phyloP scores from a whole-genome alignment of 2,113 vertebrate genomes.

The Bubo scandiacus region DNA sequence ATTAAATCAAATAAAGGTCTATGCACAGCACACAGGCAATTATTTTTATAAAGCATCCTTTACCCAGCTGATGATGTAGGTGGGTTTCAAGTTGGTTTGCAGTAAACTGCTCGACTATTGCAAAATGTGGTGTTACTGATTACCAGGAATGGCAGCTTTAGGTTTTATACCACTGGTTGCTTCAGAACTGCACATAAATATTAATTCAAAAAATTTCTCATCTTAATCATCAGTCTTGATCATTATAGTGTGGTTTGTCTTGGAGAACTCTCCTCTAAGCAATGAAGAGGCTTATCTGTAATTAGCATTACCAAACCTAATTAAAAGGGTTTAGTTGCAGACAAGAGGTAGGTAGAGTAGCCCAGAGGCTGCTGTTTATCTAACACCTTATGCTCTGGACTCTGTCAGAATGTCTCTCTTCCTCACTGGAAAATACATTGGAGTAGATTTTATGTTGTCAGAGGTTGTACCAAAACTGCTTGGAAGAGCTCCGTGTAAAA shows the following conservation, averaged over 20 bases:
- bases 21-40: too few species aligned
- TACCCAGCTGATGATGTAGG: background rate
- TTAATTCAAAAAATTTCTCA: background rate
- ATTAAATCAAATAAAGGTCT: background rate
- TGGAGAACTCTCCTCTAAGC: background rate
- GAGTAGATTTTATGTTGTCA: background rate
- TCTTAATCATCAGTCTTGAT: background rate
- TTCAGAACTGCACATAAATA: background rate
- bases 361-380: background rate
- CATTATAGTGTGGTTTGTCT: background rate
- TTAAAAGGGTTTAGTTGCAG: background rate
- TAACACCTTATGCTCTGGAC: background rate
- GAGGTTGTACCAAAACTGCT: background rate
- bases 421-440: background rate
- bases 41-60: background rate
- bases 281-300: background rate
- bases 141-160: background rate
- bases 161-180: background rate
- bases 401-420: background rate
- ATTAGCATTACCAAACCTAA: background rate
- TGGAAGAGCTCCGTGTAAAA: background rate
- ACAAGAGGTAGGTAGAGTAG: background rate
- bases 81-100: background rate
- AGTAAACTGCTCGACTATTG: background rate
- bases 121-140: background rate